A percentile compares a stretch with the other conserved stretches of the same genome.
These are phyloP conservation scores for Drosophila quasianomalipes DNA, from an alignment of 2,888 invertebrate species.

Conservation along the genomic window DNA sequence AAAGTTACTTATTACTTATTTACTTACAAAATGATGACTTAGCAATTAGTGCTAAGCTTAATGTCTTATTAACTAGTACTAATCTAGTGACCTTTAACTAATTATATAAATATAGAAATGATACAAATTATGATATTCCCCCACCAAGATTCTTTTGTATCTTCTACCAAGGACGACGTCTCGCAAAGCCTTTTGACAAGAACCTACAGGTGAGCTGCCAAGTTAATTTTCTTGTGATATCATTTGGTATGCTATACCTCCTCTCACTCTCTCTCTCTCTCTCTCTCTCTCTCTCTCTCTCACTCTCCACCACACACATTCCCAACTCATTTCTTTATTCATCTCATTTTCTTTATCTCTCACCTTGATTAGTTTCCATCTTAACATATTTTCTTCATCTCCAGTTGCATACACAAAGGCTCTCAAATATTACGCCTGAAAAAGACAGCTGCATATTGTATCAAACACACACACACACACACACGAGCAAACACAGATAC, in stretches of 20 bases:
- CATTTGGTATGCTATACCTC: background rate
- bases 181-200: background rate
- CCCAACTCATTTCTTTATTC: background rate
- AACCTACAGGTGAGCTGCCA: background rate
- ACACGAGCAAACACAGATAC: background rate
- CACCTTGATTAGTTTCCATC: slow-evolving; percentile 8
- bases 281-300: background rate
- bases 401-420: slow-evolving; percentile 9
- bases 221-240: background rate
- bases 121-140: background rate
- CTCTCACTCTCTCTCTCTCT: background rate
- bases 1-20: background rate
- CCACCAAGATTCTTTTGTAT: background rate
- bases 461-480: background rate
- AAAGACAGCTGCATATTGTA: slow-evolving; percentile 26
- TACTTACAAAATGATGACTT: background rate
- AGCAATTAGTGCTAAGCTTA: background rate
- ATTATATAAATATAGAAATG: background rate
- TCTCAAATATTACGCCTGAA: background rate
- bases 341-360: background rate
- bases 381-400: background rate
- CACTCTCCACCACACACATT: background rate
- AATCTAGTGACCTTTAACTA: background rate
- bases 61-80: background rate
- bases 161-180: background rate